Conservation (phyloP, 2,797 vertebrate species). For the Tympanoctomys barrerae region DNA sequence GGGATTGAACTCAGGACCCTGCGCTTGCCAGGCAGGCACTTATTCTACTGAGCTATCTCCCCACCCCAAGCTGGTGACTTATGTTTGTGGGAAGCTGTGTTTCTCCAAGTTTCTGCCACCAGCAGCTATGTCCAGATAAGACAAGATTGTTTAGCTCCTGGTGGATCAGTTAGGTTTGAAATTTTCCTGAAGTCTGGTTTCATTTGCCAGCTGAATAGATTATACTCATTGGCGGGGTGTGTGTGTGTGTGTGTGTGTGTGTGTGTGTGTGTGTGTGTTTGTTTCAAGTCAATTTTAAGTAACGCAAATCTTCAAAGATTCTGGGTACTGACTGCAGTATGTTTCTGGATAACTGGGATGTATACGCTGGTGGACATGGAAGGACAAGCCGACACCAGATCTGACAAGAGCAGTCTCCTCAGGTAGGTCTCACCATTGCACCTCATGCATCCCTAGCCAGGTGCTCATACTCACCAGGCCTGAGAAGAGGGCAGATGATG, state of each 20-base stretch:
- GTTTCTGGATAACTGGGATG: background rate
- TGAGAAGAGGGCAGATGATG: background rate
- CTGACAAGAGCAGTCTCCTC: background rate
- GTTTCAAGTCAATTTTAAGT: conserved; percentile 63
- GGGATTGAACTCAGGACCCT: too few relatives aligned
- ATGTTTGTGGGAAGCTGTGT: background rate
- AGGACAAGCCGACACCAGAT: background rate
- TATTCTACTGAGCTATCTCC: too few relatives aligned
- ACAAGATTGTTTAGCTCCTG: background rate
- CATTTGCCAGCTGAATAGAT: conserved; percentile 61
- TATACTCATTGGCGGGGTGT: background rate
- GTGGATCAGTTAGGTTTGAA: conserved; percentile 56
- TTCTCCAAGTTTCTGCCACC: background rate
- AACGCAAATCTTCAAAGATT: conserved; percentile 9
- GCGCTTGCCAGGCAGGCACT: too few relatives aligned
- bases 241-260: background rate
- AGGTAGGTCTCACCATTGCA: background rate
- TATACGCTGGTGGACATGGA: background rate
- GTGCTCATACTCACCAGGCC: background rate
- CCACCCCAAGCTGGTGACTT: background rate
- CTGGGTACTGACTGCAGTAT: background rate
- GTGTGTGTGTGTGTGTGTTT: background rate
- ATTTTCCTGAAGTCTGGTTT: conserved; percentile 58
- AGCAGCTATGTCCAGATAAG: conserved; percentile 33
- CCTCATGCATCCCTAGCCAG: background rate